Evolutionary conservation across 1,140 invertebrate genomes (phyloP), one percentile per base, ranked within the genome.

Genomic region (Phymorhynchus buccinoides): DNA sequence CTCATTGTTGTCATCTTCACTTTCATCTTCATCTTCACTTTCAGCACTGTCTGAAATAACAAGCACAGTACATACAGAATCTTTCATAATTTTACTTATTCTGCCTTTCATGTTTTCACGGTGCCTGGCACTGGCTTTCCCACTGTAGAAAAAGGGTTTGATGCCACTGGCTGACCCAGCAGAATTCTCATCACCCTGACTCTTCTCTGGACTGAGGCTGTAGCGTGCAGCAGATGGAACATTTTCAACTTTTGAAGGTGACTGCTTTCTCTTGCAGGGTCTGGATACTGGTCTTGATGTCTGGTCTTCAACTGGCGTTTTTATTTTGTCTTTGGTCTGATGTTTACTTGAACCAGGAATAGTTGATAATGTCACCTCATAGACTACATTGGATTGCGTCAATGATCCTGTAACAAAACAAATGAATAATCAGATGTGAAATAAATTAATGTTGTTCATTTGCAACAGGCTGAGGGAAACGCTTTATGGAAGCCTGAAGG

Each of bases 21-120:
- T 71, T 32, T 32, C 44, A 52, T 56, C 77, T 12, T 44, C 52
- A n/a, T 79, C 77, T 32, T 32, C 44, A 52, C 35, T 44, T 12
- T 44, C 52, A n/a, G 48, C 77, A 30, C 77, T 79, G 44, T 79
- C 77, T 6, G 77, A 79, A 41, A 79, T 30, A 16, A 44, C 39
- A 52, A 79, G 41, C 77, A 79, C 27, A 16, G 27, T 56, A 22
- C 48, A 22, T n/a, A 79, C 35, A 75, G 73, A 39, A 30, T 75
- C 73, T 52, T 27, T 12, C 42, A 18, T 30, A 14, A 1, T 32
- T 30, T 39, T 30, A 52, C 27, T 22, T 52, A 6, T 12, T 30
- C 9, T n/a, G n/a, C 32, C 22, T n/a, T 48, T 37, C 6, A 4
- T 27, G 32, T 30, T 75, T 75, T 75, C 73, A 52, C 41, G 0